Evolutionary conservation across 2,797 vertebrate species (phyloP).

Genomic region (Sparus aurata): DNA sequence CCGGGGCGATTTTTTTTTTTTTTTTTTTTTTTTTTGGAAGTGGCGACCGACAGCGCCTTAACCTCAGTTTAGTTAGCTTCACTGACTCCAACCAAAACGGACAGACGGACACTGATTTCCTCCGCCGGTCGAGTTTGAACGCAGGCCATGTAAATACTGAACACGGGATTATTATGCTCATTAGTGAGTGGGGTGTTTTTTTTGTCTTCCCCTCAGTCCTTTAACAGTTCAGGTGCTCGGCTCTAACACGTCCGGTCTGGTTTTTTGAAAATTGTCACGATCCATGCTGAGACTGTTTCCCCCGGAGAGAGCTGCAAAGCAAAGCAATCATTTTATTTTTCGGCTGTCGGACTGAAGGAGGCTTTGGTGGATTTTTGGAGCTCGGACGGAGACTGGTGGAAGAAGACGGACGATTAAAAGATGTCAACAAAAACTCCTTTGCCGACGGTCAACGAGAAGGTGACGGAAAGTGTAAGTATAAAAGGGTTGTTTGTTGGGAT

Average conservation of each 20-base stretch:
- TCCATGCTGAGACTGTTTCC: slow-evolving; percentile 72
- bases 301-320: slow-evolving; percentile 56
- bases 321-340: slow-evolving; percentile 20
- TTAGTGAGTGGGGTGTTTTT: not conserved
- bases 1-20: slow-evolving; percentile 27
- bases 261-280: slow-evolving; percentile 65
- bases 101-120: slow-evolving; percentile 62
- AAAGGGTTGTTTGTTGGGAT: not conserved
- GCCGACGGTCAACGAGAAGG: slow-evolving; percentile 95
- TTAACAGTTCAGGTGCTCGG: slow-evolving; percentile 46
- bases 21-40: slow-evolving; percentile 51
- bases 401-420: slow-evolving; percentile 63
- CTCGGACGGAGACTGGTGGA: slow-evolving; percentile 5
- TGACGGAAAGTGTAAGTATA: slow-evolving; percentile 94
- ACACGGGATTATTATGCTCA: not conserved
- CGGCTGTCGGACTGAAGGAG: slow-evolving; percentile 28
- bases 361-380: slow-evolving; percentile 47
- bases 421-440: slow-evolving; percentile 97
- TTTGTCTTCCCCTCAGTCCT: not conserved
- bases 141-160: slow-evolving; percentile 49
- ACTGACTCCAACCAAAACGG: slow-evolving; percentile 52
- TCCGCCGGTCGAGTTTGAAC: slow-evolving; percentile 15
- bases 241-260: slow-evolving; percentile 70
- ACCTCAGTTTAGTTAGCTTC: slow-evolving; percentile 66
- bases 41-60: slow-evolving; percentile 66